phyloP scores from a whole-genome alignment of 1,140 invertebrate genomes.

The Anastrepha obliqua region DNA sequence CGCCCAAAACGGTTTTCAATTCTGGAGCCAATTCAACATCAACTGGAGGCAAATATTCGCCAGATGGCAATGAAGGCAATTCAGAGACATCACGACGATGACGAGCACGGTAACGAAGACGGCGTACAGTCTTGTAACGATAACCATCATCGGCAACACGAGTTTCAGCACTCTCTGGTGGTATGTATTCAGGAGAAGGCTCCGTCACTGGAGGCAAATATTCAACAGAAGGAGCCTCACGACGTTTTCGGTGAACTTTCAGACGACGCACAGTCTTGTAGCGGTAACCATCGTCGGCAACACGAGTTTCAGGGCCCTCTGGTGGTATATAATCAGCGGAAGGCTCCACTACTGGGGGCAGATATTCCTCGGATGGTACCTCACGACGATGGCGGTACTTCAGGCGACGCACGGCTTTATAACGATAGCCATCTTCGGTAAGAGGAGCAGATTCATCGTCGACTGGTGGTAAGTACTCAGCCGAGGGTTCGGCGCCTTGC shows the following conservation, averaged over 20 bases:
- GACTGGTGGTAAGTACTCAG: slow-evolving; percentile 67
- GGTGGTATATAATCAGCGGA: slow-evolving; percentile 67
- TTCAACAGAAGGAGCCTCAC: slow-evolving; percentile 64
- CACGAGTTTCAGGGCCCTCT: slow-evolving; percentile 63
- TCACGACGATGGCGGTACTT: slow-evolving; percentile 70
- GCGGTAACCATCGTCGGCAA: slow-evolving; percentile 68
- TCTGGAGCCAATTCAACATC: slow-evolving; percentile 68
- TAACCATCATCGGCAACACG: slow-evolving; percentile 70
- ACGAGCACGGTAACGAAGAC: slow-evolving; percentile 68
- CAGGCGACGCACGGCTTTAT: slow-evolving; percentile 69
- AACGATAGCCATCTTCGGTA: slow-evolving; percentile 68
- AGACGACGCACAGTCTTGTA: slow-evolving; percentile 69
- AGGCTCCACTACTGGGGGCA: slow-evolving; percentile 62
- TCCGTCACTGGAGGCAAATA: slow-evolving; percentile 66
- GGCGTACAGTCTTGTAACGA: slow-evolving; percentile 71
- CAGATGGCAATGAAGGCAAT: slow-evolving; percentile 60
- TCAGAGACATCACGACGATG: slow-evolving; percentile 70
- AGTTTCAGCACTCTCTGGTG: slow-evolving; percentile 67
- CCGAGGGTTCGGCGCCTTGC: slow-evolving; percentile 61
- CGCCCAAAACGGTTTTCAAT: slow-evolving; percentile 65
- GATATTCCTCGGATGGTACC: slow-evolving; percentile 60
- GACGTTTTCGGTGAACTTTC: slow-evolving; percentile 67
- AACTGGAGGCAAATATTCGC: slow-evolving; percentile 68
- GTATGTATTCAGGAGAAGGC: slow-evolving; percentile 63
- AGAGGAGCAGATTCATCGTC: slow-evolving; percentile 64